phyloP scores from a whole-genome alignment of 2,888 invertebrate genomes.

The Eristalis tenax region DNA sequence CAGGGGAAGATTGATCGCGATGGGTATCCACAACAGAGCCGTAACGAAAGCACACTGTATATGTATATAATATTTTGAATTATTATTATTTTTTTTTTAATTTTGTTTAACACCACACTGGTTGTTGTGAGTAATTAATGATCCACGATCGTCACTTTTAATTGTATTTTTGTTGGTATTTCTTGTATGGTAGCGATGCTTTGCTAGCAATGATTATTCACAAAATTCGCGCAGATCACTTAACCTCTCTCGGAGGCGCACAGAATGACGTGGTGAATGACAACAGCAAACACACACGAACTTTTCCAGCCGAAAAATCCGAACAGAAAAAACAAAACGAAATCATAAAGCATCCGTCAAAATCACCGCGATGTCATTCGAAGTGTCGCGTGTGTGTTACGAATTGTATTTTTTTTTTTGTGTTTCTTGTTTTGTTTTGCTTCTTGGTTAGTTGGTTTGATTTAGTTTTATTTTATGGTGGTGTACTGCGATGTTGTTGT shows the following conservation, averaged over 20 bases:
- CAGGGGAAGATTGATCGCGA: slow-evolving; percentile 28
- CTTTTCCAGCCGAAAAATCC: slow-evolving; percentile 43
- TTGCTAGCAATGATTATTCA: neutral
- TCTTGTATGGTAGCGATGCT: neutral
- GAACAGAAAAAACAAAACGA: slow-evolving; percentile 24
- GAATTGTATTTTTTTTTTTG: slow-evolving; percentile 27
- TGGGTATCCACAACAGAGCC: slow-evolving; percentile 61
- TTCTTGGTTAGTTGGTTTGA: neutral
- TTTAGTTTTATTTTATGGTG: neutral
- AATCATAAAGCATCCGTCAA: slow-evolving; percentile 57
- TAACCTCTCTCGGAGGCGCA: slow-evolving; percentile 32
- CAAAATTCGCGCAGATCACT: slow-evolving; percentile 41
- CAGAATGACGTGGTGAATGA: slow-evolving; percentile 4
- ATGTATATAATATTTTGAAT: neutral
- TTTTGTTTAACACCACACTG: slow-evolving; percentile 43
- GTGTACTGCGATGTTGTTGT: slow-evolving; percentile 25
- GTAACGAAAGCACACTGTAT: slow-evolving; percentile 28
- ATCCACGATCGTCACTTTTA: slow-evolving; percentile 43
- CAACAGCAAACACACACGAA: slow-evolving; percentile 19
- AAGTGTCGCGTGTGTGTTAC: slow-evolving; percentile 59
- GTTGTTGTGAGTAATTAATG: slow-evolving; percentile 54
- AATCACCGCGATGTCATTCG: slow-evolving; percentile 54
- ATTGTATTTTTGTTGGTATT: slow-evolving; percentile 16
- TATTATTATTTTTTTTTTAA: neutral
- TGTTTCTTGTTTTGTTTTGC: neutral